A percentile compares a stretch with the other conserved stretches of the same genome.
These are phyloP conservation scores for Rhinichthys osculus DNA, from an alignment of 2,797 vertebrate species.

Conservation along the genomic window DNA sequence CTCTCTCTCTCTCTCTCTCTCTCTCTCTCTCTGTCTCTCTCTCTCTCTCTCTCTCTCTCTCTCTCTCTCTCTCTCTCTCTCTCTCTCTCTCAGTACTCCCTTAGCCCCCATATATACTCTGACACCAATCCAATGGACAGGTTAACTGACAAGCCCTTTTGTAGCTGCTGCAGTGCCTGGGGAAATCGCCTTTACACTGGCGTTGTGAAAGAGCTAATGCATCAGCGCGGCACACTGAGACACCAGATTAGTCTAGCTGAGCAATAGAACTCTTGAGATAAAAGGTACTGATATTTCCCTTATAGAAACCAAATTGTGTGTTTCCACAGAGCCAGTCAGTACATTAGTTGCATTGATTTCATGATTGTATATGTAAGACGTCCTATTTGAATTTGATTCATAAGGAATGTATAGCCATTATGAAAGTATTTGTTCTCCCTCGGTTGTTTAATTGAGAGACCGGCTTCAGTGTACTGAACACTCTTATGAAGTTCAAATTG, in stretches of 20 bases:
- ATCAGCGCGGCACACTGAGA: neutral
- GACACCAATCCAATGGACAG: constrained; percentile 31
- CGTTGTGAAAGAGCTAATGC: constrained; percentile 21
- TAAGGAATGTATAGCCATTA: neutral
- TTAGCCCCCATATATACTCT: constrained; percentile 17
- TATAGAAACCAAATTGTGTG: neutral
- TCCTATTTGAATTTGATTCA: neutral
- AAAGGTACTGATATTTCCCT: neutral
- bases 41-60: neutral
- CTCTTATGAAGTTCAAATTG: neutral
- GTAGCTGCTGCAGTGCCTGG: constrained; percentile 6
- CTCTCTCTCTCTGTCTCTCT: neutral
- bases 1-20: neutral
- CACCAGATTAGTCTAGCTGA: neutral
- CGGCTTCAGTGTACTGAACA: neutral
- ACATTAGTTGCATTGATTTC: neutral
- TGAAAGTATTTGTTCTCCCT: neutral
- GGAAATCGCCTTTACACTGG: constrained; percentile 25
- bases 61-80: neutral
- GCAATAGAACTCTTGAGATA: neutral
- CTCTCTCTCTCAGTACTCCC: neutral
- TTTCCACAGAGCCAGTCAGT: neutral
- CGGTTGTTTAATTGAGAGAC: neutral
- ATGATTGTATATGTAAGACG: neutral
- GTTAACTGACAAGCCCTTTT: constrained; percentile 37